A percentile compares a stretch with the other conserved stretches of the same genome.
phyloP scores from a whole-genome alignment of 1,140 invertebrate species.

The Octopus sinensis region DNA sequence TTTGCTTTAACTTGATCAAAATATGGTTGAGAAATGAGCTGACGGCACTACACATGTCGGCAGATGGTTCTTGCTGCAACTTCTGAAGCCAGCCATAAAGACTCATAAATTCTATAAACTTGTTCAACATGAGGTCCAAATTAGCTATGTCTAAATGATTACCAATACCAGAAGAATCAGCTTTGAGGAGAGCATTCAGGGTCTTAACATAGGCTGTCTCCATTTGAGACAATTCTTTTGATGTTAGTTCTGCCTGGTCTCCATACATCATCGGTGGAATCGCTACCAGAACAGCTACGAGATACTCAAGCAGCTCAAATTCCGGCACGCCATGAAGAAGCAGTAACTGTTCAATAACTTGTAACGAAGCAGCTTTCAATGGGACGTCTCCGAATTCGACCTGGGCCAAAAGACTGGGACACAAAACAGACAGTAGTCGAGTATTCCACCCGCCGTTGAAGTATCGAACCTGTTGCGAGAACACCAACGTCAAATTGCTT shows the following conservation, averaged over 20 bases:
- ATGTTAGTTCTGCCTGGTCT: neutral
- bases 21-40: neutral
- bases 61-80: neutral
- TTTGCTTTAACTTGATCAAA: neutral
- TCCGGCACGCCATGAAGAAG: neutral
- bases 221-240: neutral
- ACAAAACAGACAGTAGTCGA: neutral
- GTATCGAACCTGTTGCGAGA: neutral
- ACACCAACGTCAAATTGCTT: neutral
- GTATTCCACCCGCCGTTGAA: neutral
- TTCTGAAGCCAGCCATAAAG: neutral
- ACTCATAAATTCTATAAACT: neutral
- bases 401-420: neutral
- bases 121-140: neutral
- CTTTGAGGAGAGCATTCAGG: neutral
- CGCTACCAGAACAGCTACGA: neutral
- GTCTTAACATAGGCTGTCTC: neutral
- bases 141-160: neutral
- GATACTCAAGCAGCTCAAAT: neutral
- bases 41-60: neutral
- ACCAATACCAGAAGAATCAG: neutral
- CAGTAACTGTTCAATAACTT: neutral
- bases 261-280: neutral
- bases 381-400: neutral
- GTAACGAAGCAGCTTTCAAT: neutral